Conservation (phyloP, 2,797 vertebrate genomes). For the Natrix natrix region DNA sequence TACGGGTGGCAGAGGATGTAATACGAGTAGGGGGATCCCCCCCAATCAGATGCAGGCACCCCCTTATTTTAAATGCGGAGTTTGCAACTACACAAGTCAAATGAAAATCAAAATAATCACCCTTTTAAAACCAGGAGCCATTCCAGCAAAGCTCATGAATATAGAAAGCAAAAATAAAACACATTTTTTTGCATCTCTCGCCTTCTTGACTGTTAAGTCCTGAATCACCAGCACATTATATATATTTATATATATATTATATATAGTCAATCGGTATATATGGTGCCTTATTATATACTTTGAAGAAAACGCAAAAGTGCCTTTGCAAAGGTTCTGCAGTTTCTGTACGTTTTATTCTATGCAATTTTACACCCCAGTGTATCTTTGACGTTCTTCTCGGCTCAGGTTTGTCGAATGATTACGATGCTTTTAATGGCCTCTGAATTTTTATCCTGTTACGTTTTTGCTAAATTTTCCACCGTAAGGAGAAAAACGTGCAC, state of each 20-base stretch:
- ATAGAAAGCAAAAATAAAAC: conserved; percentile 49
- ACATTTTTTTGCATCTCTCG: conserved; percentile 38
- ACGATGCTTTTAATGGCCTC: conserved; percentile 53
- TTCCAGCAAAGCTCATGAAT: conserved; percentile 57
- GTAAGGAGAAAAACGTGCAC: conserved; percentile 71
- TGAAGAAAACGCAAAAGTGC: conserved; percentile 62
- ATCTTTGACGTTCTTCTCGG: conserved; percentile 62
- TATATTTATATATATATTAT: conserved; percentile 10
- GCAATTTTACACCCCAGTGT: conserved; percentile 57
- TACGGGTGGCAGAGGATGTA: background rate
- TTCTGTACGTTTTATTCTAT: conserved; percentile 69
- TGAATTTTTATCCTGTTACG: conserved; percentile 55
- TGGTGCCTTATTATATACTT: conserved; percentile 58
- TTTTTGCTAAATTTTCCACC: conserved; percentile 68
- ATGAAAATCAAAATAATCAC: fast-evolving
- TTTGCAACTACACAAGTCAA: background rate
- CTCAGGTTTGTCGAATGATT: conserved; percentile 57
- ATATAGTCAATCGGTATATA: conserved; percentile 55
- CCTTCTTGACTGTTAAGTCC: conserved; percentile 63
- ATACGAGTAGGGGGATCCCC: too few relatives aligned
- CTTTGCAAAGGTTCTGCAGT: conserved; percentile 61
- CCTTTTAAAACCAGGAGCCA: background rate
- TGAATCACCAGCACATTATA: conserved; percentile 58
- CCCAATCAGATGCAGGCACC: too few relatives aligned
- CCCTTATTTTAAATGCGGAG: background rate